Conservation (phyloP, 2,888 invertebrate genomes). For the Drosophila subquinaria region DNA sequence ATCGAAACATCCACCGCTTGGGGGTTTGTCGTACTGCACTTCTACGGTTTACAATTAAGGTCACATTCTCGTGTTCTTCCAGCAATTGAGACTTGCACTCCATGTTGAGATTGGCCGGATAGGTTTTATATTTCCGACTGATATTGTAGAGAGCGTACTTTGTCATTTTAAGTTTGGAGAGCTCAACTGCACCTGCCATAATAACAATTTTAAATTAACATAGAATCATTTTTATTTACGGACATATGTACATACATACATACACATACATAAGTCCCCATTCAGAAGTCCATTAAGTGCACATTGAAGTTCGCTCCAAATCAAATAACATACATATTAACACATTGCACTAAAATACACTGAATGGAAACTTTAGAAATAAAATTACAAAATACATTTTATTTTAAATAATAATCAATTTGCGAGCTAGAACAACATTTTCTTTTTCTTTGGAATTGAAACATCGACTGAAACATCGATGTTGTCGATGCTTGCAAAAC, state of each 20-base stretch:
- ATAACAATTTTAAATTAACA: constrained; percentile 5
- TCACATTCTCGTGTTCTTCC: constrained; percentile 72
- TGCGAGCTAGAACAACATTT: no score
- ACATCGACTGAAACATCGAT: no score
- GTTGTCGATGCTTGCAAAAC: no score
- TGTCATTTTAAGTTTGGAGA: constrained; percentile 50
- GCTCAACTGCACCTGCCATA: constrained; percentile 42
- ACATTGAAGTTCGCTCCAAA: constrained; percentile 30
- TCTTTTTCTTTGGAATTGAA: no score
- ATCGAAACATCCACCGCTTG: constrained; percentile 59
- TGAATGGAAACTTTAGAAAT: constrained; percentile 66
- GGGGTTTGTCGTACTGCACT: constrained; percentile 57
- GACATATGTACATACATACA: constrained; percentile 9
- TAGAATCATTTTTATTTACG: background rate
- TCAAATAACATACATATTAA: constrained; percentile 29
- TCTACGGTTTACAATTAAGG: constrained; percentile 68
- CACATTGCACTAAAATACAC: constrained; percentile 61
- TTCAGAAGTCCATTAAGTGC: constrained; percentile 13
- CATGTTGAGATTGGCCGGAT: constrained; percentile 65
- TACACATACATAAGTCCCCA: constrained; percentile 15
- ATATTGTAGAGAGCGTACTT: constrained; percentile 69
- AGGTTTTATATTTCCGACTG: constrained; percentile 70
- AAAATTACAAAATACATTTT: constrained; percentile 63
- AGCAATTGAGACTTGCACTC: constrained; percentile 68
- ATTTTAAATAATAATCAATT: constrained; percentile 16